These are phyloP conservation scores for Prosapia bicincta DNA, from an alignment of 2,888 invertebrate genomes.

Conservation along the genomic window DNA sequence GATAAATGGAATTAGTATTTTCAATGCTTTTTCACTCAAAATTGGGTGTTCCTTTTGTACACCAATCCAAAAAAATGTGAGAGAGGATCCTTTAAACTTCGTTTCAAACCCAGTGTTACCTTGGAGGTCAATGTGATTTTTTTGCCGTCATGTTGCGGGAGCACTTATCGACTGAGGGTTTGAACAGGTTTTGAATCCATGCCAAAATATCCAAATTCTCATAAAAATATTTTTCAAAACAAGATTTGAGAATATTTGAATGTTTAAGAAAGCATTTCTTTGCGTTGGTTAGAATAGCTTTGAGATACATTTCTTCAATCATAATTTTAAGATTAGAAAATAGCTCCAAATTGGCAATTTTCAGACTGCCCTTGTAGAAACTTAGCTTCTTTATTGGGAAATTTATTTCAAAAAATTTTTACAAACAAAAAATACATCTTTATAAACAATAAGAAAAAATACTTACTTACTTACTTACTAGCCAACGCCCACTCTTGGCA, in stretches of 20 bases:
- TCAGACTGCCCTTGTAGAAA: conserved; percentile 9
- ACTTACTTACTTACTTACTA: no score
- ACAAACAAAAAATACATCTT: no score
- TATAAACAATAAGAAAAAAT: no score
- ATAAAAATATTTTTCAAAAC: conserved; percentile 9
- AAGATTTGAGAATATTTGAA: no score
- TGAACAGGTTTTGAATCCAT: not conserved
- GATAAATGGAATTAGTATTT: no score
- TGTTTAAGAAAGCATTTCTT: no score
- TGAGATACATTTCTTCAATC: conserved; percentile 11
- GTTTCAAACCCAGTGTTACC: conserved; percentile 10
- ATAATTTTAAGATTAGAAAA: no score
- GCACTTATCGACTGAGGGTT: conserved; percentile 5
- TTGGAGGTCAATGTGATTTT: no score
- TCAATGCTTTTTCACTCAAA: no score
- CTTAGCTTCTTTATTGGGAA: conserved; percentile 11
- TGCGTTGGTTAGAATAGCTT: conserved; percentile 16
- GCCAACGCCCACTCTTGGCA: no score
- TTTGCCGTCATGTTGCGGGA: conserved; percentile 7
- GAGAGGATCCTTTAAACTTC: conserved; percentile 13
- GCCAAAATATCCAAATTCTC: no score
- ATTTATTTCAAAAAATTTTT: no score
- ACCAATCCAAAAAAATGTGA: conserved; percentile 3
- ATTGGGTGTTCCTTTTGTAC: conserved; percentile 7
- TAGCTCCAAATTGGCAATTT: conserved; percentile 10